Evolutionary conservation across 2,797 vertebrate species (phyloP), one percentile per base, ranked within the genome.

Genomic region (Schizothorax lantsangensis): DNA sequence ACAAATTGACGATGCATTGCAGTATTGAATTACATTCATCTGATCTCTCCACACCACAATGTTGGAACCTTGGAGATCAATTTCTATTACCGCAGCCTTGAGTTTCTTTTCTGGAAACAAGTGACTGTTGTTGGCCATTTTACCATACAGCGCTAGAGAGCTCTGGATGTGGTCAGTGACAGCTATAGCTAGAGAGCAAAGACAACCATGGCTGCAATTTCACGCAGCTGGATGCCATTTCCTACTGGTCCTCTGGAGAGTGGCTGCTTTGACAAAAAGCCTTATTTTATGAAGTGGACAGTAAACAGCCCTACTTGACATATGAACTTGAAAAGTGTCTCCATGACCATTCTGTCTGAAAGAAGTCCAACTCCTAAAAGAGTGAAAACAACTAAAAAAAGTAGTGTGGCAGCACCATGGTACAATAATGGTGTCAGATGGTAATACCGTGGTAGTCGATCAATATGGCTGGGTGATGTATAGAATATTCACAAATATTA

Each of bases 201-300:
- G 30, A 33, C 47, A 72, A 85, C 84, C 66, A 85, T 85, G 84
- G 49, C 75, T 71, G 40, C 77, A 71, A 80, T 86, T 86, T 79
- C 77, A 86, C 78, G 68, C 84, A 72, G 84, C 40, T 81, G 69
- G 69, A 52, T 86, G 78, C 36, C 17, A 40, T 81, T 86, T 86
- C 69, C 57, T 66, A 52, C 54, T 26, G 43, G 38, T 59, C 45
- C 54, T 64, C 54, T 80, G 30, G 40, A 47, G 40, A 80, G 47
- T 47, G 57, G 26, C 30, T 43, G 84, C 40, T 87, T 62, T 75
- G 57, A 81, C 87, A 91, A 90, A 84, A 85, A 90, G 89, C 77
- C 66, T 71, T 59, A 36, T 33, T 49, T 83, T 89, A 89, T 83
- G 82, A 87, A 88, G 80, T 30, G 49, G 43, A 40, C 80, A 87